phyloP scores from a whole-genome alignment of 2,113 vertebrate species.

The Nematolebias whitei region DNA sequence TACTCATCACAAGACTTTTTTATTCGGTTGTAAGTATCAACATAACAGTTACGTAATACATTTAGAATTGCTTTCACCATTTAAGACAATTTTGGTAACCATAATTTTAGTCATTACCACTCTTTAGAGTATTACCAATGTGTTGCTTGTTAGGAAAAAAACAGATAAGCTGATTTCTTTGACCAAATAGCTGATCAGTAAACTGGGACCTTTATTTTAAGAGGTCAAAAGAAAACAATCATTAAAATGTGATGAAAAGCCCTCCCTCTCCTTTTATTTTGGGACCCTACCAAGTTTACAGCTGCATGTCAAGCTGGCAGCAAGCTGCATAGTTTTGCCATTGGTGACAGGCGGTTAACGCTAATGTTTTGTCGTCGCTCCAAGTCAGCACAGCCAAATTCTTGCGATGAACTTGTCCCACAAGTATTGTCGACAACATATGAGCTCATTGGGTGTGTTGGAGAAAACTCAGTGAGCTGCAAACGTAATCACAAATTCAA shows the following conservation, averaged over 20 bases:
- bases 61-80: background rate
- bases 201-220: slow-evolving; percentile 20
- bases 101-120: background rate
- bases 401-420: slow-evolving; percentile 54
- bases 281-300: slow-evolving; percentile 60
- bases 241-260: slow-evolving; percentile 31
- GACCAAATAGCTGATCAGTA: background rate
- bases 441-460: slow-evolving; percentile 64
- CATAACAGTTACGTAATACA: background rate
- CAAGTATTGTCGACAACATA: slow-evolving; percentile 45
- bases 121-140: background rate
- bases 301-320: slow-evolving; percentile 59
- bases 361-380: slow-evolving; percentile 57
- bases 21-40: slow-evolving; percentile 26
- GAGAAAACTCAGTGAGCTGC: slow-evolving; percentile 39
- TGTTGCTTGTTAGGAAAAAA: background rate
- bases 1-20: slow-evolving; percentile 34
- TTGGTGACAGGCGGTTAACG: slow-evolving; percentile 40
- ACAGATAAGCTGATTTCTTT: background rate
- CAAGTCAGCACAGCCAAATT: slow-evolving; percentile 54
- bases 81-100: slow-evolving; percentile 1
- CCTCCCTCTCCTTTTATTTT: slow-evolving; percentile 38
- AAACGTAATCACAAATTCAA: slow-evolving; percentile 47
- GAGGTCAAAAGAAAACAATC: slow-evolving; percentile 30
- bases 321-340: slow-evolving; percentile 27